Base-by-base conservation (phyloP, 2,888 invertebrate species). In the Lasioglossum villosulum region DNA sequence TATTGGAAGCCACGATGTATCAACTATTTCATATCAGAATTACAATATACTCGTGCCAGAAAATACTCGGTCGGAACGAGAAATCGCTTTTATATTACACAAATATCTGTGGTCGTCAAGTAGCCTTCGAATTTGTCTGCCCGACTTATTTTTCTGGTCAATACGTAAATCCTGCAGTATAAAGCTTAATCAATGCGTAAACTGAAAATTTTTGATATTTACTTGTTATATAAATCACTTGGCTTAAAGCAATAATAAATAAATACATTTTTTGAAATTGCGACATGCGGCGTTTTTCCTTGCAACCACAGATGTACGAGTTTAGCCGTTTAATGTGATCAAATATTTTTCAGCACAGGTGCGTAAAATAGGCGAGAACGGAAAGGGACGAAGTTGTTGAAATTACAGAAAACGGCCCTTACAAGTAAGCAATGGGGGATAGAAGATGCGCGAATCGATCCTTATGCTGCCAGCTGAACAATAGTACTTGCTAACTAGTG, bases 401-500 rank as follows among this genome's bases (percentile, higher is more conserved):
- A 42, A 27, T 30, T 63, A 63, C 30, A 30, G 6, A 27, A 70
- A 68, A 75, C n/a, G 23, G 10, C 19, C 23, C 1, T 59, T 48
- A 63, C n/a, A 59, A 27, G 2, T 63, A 75, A 52, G 27, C 34
- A 37, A 81, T 70, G 10, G 10, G 10, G 10, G 2, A 27, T 34
- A 72, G 12, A 74, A 77, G 34, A 78, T 63, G n/a, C 66, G 45
- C 56, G 30, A 48, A 30, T 23, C 34, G n/a, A 66, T 34, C 16
- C 34, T 45, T 78, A 63, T 16, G 37, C n/a, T 30, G 63, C 66
- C 75, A 78, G 37, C 52, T 63, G 59, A 77, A 74, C 79, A 79
- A 76, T 76, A 74, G 45, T 66, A 84, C 77, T 75, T 77, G 77
- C 30, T 75, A 77, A 78, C 70, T 48, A 77, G 63, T 19, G n/a